These are phyloP conservation scores for Gymnothorax javanicus DNA, from an alignment of 2,797 vertebrate species.

Conservation along the genomic window DNA sequence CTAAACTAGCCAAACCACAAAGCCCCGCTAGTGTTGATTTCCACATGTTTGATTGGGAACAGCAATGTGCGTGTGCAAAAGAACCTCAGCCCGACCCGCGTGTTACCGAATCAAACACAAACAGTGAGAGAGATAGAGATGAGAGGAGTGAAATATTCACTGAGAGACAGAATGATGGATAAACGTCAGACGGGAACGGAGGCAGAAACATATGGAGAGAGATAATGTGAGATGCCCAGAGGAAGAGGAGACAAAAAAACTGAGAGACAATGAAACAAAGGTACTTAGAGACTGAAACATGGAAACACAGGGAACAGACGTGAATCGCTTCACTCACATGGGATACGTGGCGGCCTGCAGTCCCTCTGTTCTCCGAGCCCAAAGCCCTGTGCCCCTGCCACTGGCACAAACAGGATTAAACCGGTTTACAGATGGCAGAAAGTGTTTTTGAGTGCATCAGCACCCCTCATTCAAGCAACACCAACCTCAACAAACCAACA, in stretches of 20 bases:
- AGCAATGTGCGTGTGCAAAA: too few species aligned
- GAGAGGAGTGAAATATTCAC: neutral
- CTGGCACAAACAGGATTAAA: neutral
- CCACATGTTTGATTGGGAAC: too few species aligned
- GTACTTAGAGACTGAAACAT: neutral
- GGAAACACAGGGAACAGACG: neutral
- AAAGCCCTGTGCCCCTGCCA: neutral
- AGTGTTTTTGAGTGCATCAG: neutral
- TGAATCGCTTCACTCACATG: conserved; percentile 5
- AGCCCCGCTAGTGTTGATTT: too few species aligned
- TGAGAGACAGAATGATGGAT: neutral
- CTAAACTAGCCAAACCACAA: too few species aligned
- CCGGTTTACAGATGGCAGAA: neutral
- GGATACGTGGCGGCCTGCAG: neutral
- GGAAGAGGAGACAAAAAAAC: neutral
- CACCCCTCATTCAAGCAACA: neutral
- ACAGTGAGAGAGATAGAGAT: neutral
- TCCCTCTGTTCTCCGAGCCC: neutral
- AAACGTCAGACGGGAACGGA: neutral
- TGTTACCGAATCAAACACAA: too few species aligned
- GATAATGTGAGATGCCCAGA: neutral
- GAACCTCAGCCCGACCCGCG: too few species aligned
- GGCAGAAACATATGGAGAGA: neutral
- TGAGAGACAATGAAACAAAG: neutral
- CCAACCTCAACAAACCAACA: neutral